These are phyloP conservation scores for Ricordea florida DNA, from an alignment of 92 coral and sea anemone species.

Conservation along the genomic window DNA sequence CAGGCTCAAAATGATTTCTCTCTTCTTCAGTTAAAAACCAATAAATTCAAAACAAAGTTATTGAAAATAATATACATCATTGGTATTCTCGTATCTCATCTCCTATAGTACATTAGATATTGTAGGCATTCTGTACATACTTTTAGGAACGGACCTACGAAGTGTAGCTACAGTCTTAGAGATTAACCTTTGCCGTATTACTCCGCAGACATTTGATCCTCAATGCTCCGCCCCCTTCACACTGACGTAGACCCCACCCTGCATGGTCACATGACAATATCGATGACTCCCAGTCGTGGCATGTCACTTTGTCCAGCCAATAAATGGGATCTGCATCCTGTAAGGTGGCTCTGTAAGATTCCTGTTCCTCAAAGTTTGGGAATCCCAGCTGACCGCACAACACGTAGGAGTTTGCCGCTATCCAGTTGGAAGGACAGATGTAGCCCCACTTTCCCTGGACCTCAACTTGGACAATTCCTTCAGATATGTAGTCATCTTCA, in stretches of 20 bases:
- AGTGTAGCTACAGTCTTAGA: too few species aligned
- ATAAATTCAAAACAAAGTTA: too few species aligned
- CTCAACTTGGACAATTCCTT: constrained; percentile 82
- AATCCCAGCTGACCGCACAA: constrained; percentile 88
- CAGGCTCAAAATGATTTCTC: too few species aligned
- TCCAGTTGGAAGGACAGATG: constrained; percentile 81
- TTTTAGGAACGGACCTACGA: too few species aligned
- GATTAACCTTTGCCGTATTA: background rate
- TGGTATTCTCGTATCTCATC: too few species aligned
- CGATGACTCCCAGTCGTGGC: constrained; percentile 88
- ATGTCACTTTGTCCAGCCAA: constrained; percentile 62
- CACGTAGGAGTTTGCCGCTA: constrained; percentile 67
- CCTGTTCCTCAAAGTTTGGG: constrained; percentile 38
- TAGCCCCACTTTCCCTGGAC: constrained; percentile 81
- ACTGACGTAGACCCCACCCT: constrained; percentile 66
- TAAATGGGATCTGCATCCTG: constrained; percentile 23
- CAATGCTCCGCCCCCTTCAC: constrained; percentile 67
- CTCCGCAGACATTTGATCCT: constrained; percentile 56
- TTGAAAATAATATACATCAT: too few species aligned
- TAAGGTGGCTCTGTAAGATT: background rate
- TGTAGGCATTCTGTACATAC: too few species aligned
- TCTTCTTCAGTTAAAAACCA: too few species aligned
- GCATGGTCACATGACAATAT: constrained; percentile 82
- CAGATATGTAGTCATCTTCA: constrained; percentile 63
- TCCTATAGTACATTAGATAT: too few species aligned